Base-by-base conservation (phyloP, 2,797 vertebrate genomes). In the Danio jaintianensis region DNA sequence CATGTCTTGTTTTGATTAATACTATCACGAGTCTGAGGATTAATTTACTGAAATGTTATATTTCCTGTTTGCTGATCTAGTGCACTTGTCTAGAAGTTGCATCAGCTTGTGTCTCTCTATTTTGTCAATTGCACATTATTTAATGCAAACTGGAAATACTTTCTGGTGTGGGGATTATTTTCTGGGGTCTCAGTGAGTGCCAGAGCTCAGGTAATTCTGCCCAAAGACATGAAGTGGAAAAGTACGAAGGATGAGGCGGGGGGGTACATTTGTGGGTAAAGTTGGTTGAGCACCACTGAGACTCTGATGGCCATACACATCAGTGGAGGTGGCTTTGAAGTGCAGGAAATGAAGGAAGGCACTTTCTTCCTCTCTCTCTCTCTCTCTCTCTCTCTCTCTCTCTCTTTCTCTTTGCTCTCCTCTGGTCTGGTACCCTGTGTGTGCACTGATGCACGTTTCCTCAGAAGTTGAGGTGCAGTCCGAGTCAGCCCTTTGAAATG, bases 311-410 rank as follows among this genome's bases (percentile, higher is more conserved):
- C 90, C 89, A 87, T 84, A 83, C 87, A 69, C 89, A 87, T 90
- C 73, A 89, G 86, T 84, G 81, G 90, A 91, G 88, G 88, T 78
- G 75, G 75, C 93, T 95, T 95, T 95, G 94, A 95, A 91, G 93
- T 93, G 78, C 91, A 94, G 91, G 92, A 92, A 93, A 90, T 90
- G 88, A 91, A 89, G 86, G 83, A 81, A 89, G 87, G 83, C 84
- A 88, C 85, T 88, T 87, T 90, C 78, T 83, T 83, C 79, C 81
- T 79, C 79, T 86, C 74, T 74, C 74, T 85, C 52, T 48, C 63
- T 73, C 52, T 66, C 42, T 83, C 75, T 79, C 64, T 72, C 81
- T 81, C 55, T 86, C 81, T 86, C 74, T 74, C 74, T 85, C 52
- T 48, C 63, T 73, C 52, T 66, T 42, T 83, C 75, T 79, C 64